phyloP scores from a whole-genome alignment of 2,113 vertebrate genomes.

The Antechinus flavipes region DNA sequence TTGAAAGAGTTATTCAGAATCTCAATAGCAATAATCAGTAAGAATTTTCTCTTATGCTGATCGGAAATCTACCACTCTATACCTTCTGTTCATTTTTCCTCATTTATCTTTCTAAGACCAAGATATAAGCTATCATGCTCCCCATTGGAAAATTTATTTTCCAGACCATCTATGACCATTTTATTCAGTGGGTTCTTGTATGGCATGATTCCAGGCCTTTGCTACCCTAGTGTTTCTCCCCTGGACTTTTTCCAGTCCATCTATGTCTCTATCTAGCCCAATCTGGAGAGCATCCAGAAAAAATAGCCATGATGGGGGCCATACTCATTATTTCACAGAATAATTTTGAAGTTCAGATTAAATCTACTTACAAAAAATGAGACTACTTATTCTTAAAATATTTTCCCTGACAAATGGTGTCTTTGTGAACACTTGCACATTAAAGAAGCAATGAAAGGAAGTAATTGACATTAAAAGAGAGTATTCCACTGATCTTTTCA shows the following conservation, averaged over 20 bases:
- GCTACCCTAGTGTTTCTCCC: background rate
- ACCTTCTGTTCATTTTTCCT: background rate
- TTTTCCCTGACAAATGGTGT: background rate
- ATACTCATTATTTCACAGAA: background rate
- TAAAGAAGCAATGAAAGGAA: constrained; percentile 7
- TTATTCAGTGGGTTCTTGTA: background rate
- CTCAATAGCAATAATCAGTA: background rate
- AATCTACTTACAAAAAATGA: background rate
- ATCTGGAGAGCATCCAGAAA: background rate
- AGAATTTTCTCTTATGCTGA: background rate
- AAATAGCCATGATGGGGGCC: background rate
- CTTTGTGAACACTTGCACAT: background rate
- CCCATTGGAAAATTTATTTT: background rate
- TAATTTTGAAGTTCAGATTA: background rate
- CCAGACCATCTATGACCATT: background rate
- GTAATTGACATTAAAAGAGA: constrained; percentile 23
- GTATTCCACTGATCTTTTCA: background rate
- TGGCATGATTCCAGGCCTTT: background rate
- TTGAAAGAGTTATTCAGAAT: background rate
- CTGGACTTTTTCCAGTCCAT: background rate
- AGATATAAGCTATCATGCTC: background rate
- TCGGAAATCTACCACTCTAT: background rate
- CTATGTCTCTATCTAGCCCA: background rate
- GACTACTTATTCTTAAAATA: background rate
- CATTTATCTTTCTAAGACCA: background rate